Evolutionary conservation across 2,888 invertebrate genomes (phyloP).

Genomic region (Saturnia japonica): DNA sequence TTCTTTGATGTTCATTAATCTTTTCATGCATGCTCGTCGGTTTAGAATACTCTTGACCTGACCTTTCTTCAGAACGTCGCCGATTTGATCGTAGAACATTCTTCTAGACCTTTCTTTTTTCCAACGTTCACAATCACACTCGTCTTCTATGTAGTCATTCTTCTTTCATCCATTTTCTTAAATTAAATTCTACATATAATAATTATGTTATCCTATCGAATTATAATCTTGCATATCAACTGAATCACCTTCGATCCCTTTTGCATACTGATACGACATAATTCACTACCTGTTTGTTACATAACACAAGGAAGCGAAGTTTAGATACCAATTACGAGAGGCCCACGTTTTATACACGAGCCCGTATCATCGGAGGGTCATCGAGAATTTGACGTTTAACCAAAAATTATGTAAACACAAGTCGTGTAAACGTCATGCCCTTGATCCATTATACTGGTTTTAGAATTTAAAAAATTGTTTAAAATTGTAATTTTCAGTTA

Average conservation of each 20-base stretch:
- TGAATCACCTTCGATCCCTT: constrained; percentile 22
- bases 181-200: neutral
- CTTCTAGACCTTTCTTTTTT: too few relatives aligned
- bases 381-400: constrained; percentile 2
- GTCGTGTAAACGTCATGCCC: constrained; percentile 7
- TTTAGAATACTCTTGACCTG: too few relatives aligned
- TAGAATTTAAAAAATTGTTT: neutral
- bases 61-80: too few relatives aligned
- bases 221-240: constrained; percentile 5
- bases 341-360: neutral
- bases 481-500: neutral
- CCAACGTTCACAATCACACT: too few relatives aligned
- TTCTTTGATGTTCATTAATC: too few relatives aligned
- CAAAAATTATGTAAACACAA: constrained; percentile 10
- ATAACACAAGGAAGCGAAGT: constrained; percentile 11
- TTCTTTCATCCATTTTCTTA: too few relatives aligned
- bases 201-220: neutral
- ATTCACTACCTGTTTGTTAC: constrained; percentile 14
- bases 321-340: constrained; percentile 10
- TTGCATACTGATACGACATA: constrained; percentile 15
- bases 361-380: neutral
- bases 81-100: too few relatives aligned
- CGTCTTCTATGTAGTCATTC: too few relatives aligned
- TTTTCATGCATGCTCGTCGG: too few relatives aligned
- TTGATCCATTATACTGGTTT: constrained; percentile 10